Percentiles rank a stretch among this genome's conserved stretches.
Evolutionary conservation across 2,113 vertebrate genomes (phyloP).

Genomic region (human (Homo sapiens)): DNA sequence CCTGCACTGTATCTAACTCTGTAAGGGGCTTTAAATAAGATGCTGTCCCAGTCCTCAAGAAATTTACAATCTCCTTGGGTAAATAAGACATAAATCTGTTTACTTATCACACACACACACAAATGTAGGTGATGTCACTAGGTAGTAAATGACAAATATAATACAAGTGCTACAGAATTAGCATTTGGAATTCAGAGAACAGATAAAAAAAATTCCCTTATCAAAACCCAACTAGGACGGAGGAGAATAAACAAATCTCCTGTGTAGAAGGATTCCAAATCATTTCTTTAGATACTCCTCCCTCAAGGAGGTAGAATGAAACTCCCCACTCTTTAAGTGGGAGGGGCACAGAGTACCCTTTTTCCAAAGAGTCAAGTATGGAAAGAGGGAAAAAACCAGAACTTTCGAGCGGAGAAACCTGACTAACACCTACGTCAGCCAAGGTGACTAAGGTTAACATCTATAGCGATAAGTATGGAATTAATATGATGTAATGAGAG

Average conservation of each 20-base stretch:
- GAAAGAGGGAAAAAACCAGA: background rate
- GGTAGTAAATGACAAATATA: background rate
- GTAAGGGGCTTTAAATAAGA: conserved; percentile 34
- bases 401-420: background rate
- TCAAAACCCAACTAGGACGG: conserved; percentile 22
- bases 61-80: background rate
- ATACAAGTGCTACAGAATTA: conserved; percentile 12
- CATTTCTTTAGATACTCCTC: background rate
- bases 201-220: conserved; percentile 48
- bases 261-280: background rate
- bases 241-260: background rate
- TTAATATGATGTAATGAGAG: background rate
- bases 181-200: conserved; percentile 50
- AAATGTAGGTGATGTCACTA: background rate
- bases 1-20: background rate
- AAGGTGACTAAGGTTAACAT: background rate
- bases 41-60: background rate
- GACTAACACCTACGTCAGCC: background rate
- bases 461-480: background rate
- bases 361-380: background rate
- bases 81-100: conserved; percentile 30
- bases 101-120: background rate
- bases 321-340: background rate
- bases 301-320: background rate
- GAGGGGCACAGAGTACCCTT: background rate